Evolutionary conservation across 2,888 invertebrate genomes (phyloP), one percentile per base, ranked within the genome.

Genomic region (Megalurothrips usitatus): DNA sequence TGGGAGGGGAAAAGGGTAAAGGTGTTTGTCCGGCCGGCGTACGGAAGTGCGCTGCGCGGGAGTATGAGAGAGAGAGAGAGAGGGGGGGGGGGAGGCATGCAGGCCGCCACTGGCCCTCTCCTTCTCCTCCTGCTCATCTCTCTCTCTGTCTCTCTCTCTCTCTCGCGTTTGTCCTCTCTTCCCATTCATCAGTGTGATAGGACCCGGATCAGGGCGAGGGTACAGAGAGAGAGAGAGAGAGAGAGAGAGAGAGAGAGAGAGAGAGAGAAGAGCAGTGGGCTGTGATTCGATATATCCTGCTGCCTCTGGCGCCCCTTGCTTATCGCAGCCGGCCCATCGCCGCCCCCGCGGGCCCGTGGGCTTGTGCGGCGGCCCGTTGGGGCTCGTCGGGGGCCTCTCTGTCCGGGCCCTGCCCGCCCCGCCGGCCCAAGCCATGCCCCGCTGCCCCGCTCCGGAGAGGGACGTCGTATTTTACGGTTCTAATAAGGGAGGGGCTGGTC

Each of bases 251-350:
- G 19, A 58, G n/a, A n/a, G 58, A 17, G 58, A 58, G 58, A n/a
- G 52, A 12, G 19, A 19, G 52, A 19, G 14, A n/a, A 52, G 52
- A 19, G 58, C 58, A 58, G 17, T n/a, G 58, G 58, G 17, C 58
- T 58, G 58, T 58, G 58, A 58, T 17, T 58, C 58, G 58, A 58
- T 58, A 14, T 58, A 58, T 58, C 58, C 58, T 58, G 58, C 58
- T 58, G 58, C 58, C 58, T n/a, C 58, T n/a, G 17, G 19, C 58
- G 17, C 58, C 58, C 58, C 17, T n/a, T 17, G 6, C 52, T 19
- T n/a, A n/a, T n/a, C 17, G 14, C 58, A 17, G 17, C 58, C n/a
- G 10, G 12, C 17, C 58, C 19, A 17, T 58, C 19, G 17, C 19
- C 17, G 58, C 17, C 14, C 14, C 52, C 52, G 52, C 52, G 10